phyloP scores from a whole-genome alignment of 23 tunicate species.

The Halocynthia aurantium region DNA sequence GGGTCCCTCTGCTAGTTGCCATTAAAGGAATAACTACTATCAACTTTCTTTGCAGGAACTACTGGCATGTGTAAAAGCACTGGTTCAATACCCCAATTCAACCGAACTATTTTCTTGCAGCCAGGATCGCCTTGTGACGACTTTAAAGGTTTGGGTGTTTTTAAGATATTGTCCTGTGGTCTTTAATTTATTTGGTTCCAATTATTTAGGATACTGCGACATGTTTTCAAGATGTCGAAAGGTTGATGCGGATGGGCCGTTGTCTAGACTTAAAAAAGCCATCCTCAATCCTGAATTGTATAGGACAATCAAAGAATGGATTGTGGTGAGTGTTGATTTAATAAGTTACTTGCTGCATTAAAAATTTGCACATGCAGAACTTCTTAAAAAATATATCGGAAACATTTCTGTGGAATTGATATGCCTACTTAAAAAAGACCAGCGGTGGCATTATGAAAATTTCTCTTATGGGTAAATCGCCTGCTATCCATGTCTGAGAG shows the following conservation, averaged over 20 bases:
- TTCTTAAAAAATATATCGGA: too few relatives aligned
- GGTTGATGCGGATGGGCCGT: conserved; percentile 98
- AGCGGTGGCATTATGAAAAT: too few relatives aligned
- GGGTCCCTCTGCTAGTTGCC: too few relatives aligned
- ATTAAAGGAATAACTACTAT: too few relatives aligned
- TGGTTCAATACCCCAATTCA: conserved; percentile 31
- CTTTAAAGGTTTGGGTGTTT: conserved; percentile 41
- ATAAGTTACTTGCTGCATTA: too few relatives aligned
- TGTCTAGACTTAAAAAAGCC: conserved; percentile 87
- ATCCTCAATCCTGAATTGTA: conserved; percentile 87
- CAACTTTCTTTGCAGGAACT: conserved; percentile 19
- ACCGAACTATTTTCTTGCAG: conserved; percentile 39
- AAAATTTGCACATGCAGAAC: too few relatives aligned
- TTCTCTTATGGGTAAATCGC: too few relatives aligned
- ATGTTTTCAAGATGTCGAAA: conserved; percentile 86
- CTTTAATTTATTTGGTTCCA: background rate
- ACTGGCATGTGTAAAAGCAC: conserved; percentile 50
- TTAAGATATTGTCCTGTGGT: background rate
- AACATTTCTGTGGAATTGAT: too few relatives aligned
- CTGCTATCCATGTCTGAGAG: too few relatives aligned
- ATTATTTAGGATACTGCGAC: conserved; percentile 81
- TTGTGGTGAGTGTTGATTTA: conserved; percentile 50
- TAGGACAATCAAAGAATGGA: conserved; percentile 86
- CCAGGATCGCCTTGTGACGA: conserved; percentile 97
- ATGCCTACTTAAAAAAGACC: too few relatives aligned